Evolutionary conservation across 2,888 invertebrate genomes (phyloP), one percentile per base, ranked within the genome.

Genomic region (Adelphocoris suturalis): DNA sequence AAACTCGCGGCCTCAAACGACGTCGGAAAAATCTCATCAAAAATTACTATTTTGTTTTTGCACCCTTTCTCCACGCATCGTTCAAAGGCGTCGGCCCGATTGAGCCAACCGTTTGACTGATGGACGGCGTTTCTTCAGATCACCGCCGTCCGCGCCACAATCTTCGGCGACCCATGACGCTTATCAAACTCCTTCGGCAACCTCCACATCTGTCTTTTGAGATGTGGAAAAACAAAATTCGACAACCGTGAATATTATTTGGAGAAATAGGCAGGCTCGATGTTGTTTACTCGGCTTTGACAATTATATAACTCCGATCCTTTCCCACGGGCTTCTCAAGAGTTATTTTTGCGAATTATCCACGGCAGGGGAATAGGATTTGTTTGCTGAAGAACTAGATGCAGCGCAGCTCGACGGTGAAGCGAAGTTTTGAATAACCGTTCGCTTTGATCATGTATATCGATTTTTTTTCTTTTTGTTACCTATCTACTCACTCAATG

Each of bases 171-270:
- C 68, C 68, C 68, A 68, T 68, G 68, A 68, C 78, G 46, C 78
- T 78, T 78, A 47, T 78, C 78, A 47, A 78, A 78, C 37, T 46
- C 28, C 23, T 68, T 68, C 68, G 47, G 78, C 78, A 47, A 78
- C 78, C 78, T 47, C 37, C 78, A 37, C 78, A 47, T 78, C 78
- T 47, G 78, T 68, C 68, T 68, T 68, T 68, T 23, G 68, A 68
- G 68, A 68, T 23, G 68, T 68, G 68, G 68, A 68, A 82, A 82
- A 47, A 52, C 47, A 82, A 82, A 82, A 82, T 82, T 23, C 48
- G 82, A 82, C 82, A 82, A 82, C 82, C 82, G 82, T 82, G 82
- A 82, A 82, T 82, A 52, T 52, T 52, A 52, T 82, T 82, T 82
- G 82, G 48, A 82, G 52, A 82, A 82, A 82, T 68, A 68, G 68